Conservation (phyloP, 2,888 invertebrate genomes). For the Mycogona germanica region DNA sequence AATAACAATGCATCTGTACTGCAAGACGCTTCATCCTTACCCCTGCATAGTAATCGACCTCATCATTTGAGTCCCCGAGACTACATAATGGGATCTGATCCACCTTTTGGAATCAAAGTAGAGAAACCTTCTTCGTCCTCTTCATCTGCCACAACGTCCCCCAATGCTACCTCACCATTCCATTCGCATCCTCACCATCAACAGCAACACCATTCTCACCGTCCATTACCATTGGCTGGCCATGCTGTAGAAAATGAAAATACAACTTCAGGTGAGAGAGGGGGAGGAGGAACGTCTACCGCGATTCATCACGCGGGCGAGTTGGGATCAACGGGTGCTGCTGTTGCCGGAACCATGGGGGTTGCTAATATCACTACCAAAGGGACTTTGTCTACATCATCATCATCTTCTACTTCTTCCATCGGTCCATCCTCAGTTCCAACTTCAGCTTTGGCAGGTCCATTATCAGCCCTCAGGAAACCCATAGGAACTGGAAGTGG, state of each 20-base stretch:
- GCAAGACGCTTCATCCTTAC: background rate
- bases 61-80: constrained; percentile 13
- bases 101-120: constrained; percentile 6
- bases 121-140: constrained; percentile 9
- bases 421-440: background rate
- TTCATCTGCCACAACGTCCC: constrained; percentile 14
- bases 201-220: constrained; percentile 13
- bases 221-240: background rate
- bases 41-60: background rate
- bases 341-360: constrained; percentile 1
- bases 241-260: constrained; percentile 10
- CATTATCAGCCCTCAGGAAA: constrained; percentile 4
- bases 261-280: background rate
- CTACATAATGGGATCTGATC: background rate
- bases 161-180: constrained; percentile 9
- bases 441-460: constrained; percentile 20
- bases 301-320: constrained; percentile 17
- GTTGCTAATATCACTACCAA: background rate
- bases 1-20: background rate
- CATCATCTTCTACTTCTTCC: constrained; percentile 12
- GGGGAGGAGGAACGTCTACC: constrained; percentile 4
- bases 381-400: constrained; percentile 7
- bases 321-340: constrained; percentile 19
- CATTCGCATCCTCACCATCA: background rate
- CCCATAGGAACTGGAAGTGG: constrained; percentile 22